phyloP scores from a whole-genome alignment of 37 sponge, comb jelly and placozoan species.

The Bolinopsis microptera region DNA sequence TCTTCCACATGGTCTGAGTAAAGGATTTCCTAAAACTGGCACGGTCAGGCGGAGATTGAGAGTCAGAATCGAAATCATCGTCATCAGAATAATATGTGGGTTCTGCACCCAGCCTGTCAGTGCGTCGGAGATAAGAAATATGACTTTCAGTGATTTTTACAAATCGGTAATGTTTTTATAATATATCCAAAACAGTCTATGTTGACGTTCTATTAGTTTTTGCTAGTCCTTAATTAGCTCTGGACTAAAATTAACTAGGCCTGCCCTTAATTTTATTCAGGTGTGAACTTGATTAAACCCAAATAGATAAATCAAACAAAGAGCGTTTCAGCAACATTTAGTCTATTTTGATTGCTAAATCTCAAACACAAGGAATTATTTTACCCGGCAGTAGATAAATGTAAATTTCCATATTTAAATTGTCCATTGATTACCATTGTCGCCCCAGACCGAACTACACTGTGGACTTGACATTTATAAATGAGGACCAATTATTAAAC shows the following conservation, averaged over 20 bases:
- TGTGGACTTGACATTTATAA: background rate
- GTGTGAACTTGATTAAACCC: background rate
- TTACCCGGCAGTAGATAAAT: background rate
- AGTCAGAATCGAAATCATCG: background rate
- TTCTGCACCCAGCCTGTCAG: background rate
- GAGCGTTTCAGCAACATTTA: background rate
- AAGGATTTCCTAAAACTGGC: background rate
- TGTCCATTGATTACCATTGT: slow-evolving; percentile 16
- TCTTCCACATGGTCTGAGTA: background rate
- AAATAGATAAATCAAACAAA: background rate
- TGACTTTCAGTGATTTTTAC: too few species aligned
- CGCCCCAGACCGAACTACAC: slow-evolving; percentile 4
- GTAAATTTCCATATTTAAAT: background rate
- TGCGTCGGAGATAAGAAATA: background rate
- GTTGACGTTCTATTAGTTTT: too few species aligned
- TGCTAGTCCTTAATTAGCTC: too few species aligned
- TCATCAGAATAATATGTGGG: background rate
- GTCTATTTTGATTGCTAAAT: background rate
- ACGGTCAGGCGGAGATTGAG: background rate
- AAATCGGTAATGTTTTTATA: too few species aligned
- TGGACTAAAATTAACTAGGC: too few species aligned
- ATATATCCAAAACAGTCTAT: too few species aligned
- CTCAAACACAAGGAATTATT: background rate
- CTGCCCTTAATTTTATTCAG: too few species aligned
- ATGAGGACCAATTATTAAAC: background rate